A percentile compares a stretch with the other conserved stretches of the same genome.
Evolutionary conservation across 2,113 vertebrate genomes (phyloP).

Genomic region (Chascanopsetta lugubris): DNA sequence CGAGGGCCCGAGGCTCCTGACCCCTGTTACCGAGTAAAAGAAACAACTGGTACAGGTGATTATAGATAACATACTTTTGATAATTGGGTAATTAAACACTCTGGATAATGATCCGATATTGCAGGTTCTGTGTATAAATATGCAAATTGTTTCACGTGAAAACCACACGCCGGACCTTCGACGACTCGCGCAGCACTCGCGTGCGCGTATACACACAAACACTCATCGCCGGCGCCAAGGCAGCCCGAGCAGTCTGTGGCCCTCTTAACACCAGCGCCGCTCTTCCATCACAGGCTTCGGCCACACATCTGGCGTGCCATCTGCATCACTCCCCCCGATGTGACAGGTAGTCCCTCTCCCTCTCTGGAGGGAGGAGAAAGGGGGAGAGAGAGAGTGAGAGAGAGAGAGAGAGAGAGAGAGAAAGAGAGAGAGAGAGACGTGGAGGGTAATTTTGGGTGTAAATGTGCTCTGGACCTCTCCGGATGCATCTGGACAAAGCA

Average conservation of each 20-base stretch:
- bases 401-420: conserved; percentile 65
- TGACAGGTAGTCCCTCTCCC: conserved; percentile 79
- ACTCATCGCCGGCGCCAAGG: conserved; percentile 33
- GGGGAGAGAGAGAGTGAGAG: conserved; percentile 57
- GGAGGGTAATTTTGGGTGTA: conserved; percentile 78
- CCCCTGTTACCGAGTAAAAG: too few relatives aligned
- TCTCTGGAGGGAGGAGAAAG: conserved; percentile 68
- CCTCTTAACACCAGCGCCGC: conserved; percentile 63
- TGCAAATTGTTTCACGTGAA: too few relatives aligned
- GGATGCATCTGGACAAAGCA: conserved; percentile 78
- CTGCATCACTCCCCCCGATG: conserved; percentile 76
- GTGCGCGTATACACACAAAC: conserved; percentile 13
- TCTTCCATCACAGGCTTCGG: conserved; percentile 69
- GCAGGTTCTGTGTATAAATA: too few relatives aligned
- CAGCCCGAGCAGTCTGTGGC: conserved; percentile 45
- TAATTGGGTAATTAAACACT: too few relatives aligned
- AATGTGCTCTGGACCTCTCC: conserved; percentile 76
- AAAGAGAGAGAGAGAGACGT: conserved; percentile 54
- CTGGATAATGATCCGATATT: too few relatives aligned
- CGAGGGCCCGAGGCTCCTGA: too few relatives aligned
- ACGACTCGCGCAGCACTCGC: conserved; percentile 12
- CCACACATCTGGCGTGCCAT: conserved; percentile 84
- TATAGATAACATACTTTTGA: too few relatives aligned
- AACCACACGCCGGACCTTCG: too few relatives aligned
- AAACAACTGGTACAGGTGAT: too few relatives aligned